Evolutionary conservation across 2,888 invertebrate genomes (phyloP).

Genomic region (Apotomis betuletana): DNA sequence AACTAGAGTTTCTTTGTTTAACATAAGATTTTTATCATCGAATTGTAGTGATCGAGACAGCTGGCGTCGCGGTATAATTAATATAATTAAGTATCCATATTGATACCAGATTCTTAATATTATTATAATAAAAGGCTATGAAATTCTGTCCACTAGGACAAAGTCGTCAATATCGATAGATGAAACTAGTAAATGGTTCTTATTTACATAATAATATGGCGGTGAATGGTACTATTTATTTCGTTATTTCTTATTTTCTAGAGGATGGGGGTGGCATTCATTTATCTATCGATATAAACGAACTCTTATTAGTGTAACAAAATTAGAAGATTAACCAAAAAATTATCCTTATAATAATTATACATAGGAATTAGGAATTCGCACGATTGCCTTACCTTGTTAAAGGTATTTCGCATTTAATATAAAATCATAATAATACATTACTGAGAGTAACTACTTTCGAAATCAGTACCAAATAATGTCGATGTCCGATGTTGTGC

Average conservation of each 20-base stretch:
- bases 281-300: conserved; percentile 5
- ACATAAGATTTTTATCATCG: background rate
- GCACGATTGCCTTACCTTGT: conserved; percentile 38
- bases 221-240: conserved; percentile 11
- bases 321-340: conserved; percentile 27
- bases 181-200: background rate
- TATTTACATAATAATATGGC: conserved; percentile 1
- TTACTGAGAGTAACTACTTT: conserved; percentile 15
- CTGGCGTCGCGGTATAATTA: conserved; percentile 16
- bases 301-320: background rate
- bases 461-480: conserved; percentile 14
- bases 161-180: background rate
- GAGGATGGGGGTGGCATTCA: background rate
- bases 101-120: conserved; percentile 6
- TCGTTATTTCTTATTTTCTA: background rate
- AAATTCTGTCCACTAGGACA: conserved; percentile 14
- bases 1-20: background rate
- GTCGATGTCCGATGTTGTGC: too few relatives aligned
- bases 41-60: background rate
- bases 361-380: conserved; percentile 10
- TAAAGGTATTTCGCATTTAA: conserved; percentile 34
- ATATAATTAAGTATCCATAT: background rate
- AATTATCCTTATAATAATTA: conserved; percentile 24
- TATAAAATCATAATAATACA: conserved; percentile 14
- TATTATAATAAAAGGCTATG: conserved; percentile 18